Base-by-base conservation (phyloP, 2,888 invertebrate genomes). In the Aspidiotus rigidus region DNA sequence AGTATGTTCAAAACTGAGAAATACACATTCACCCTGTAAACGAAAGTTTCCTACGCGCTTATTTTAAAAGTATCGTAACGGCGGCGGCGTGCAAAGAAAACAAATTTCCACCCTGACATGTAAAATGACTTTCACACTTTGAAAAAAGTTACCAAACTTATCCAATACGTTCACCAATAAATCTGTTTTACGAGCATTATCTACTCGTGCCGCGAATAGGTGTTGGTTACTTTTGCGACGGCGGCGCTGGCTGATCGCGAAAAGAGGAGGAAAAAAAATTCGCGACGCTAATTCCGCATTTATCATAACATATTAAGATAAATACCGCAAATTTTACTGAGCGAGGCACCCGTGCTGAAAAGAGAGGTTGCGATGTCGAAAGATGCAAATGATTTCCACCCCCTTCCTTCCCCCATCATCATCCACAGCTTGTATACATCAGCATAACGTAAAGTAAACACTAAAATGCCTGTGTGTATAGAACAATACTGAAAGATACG, bases 111-210 rank as follows among this genome's bases (percentile, higher is more conserved):
- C 54, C 54, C 63, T 54, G 63, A 63, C 63, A 63, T 54, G 63
- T 63, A 63, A 63, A 62, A 63, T 40, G 63, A 63, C 63, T 63
- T 63, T 54, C 63, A 63, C 63, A 63, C 63, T 63, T 63, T 54
- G 49, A 40, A 63, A 63, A 63, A 63, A 63, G 53, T 63, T 63
- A 63, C 63, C 63, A 54, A 63, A 63, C 63, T 63, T 63, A 63
- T 63, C 63, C 63, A 63, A 63, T 63, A 63, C 63, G 49, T 53
- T 63, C 54, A 39, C 63, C 63, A 63, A 63, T 63, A 63, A 63
- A 63, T 63, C 63, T 63, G 63, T 63, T 63, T 63, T 63, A 63
- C 63, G 63, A 63, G 63, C 63, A 63, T 63, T 63, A 63, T 63
- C 63, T 54, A 49, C 63, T 49, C 53, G 63, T 54, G 54, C 54